These are phyloP conservation scores for Cremastinae sp. DNA, from an alignment of 2,888 invertebrate species.

Conservation along the genomic window DNA sequence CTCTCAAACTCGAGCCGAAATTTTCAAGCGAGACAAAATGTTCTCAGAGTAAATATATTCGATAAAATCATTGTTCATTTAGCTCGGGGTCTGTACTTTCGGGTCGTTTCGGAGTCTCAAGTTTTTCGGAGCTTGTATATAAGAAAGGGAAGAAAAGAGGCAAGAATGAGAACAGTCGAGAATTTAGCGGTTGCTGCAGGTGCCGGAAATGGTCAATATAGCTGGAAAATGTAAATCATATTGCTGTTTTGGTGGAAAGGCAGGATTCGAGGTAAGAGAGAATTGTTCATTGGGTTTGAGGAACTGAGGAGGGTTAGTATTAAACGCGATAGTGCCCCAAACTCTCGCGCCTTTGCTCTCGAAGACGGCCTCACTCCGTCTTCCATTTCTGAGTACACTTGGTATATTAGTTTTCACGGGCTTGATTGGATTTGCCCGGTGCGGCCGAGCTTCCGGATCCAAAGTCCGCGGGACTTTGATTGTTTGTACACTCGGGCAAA, in stretches of 20 bases:
- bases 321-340: slow-evolving; percentile 49
- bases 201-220: slow-evolving; percentile 80
- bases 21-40: neutral
- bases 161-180: slow-evolving; percentile 60
- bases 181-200: slow-evolving; percentile 75
- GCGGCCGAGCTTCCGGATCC: slow-evolving; percentile 46
- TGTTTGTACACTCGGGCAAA: slow-evolving; percentile 55
- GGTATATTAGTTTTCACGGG: slow-evolving; percentile 68
- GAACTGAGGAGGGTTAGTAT: slow-evolving; percentile 53
- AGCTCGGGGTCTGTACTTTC: slow-evolving; percentile 73
- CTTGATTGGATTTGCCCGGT: slow-evolving; percentile 66
- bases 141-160: slow-evolving; percentile 27
- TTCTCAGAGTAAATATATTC: no score
- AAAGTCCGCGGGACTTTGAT: slow-evolving; percentile 63
- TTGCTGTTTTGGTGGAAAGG: slow-evolving; percentile 70
- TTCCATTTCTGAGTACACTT: slow-evolving; percentile 40
- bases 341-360: slow-evolving; percentile 43
- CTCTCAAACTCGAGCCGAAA: neutral
- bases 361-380: slow-evolving; percentile 45
- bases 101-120: slow-evolving; percentile 30
- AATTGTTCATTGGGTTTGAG: slow-evolving; percentile 48
- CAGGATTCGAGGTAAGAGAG: slow-evolving; percentile 30
- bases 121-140: slow-evolving; percentile 14
- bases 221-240: slow-evolving; percentile 80
- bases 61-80: slow-evolving; percentile 71